phyloP scores from a whole-genome alignment of 2,797 vertebrate species.

The Diglossa cyanea region DNA sequence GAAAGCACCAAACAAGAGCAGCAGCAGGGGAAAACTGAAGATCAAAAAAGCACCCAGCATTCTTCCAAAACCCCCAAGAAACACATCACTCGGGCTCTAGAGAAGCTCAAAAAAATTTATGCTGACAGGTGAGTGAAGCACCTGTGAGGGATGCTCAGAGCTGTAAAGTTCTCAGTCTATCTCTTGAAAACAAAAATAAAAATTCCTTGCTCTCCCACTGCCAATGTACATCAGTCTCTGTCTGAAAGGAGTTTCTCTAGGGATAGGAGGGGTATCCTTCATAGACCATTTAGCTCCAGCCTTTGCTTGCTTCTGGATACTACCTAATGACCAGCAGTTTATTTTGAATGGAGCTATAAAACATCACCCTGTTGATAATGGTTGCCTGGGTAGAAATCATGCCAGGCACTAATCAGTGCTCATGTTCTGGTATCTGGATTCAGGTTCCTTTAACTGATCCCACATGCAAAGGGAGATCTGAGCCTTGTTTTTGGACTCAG shows the following conservation, averaged over 20 bases:
- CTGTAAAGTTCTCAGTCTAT: background rate
- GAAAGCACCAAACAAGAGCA: background rate
- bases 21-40: background rate
- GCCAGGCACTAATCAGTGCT: background rate
- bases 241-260: background rate
- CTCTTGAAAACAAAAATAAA: background rate
- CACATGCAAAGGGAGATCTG: background rate
- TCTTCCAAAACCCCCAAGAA: slow-evolving; percentile 28
- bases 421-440: background rate
- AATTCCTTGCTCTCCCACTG: background rate
- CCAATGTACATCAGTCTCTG: background rate
- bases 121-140: slow-evolving; percentile 71
- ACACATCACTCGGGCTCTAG: slow-evolving; percentile 5
- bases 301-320: background rate
- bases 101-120: slow-evolving; percentile 74
- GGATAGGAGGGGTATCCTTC: background rate
- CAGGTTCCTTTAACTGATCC: background rate
- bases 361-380: background rate
- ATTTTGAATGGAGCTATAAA: background rate
- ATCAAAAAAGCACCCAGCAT: slow-evolving; percentile 1
- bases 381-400: background rate
- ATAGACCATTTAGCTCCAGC: background rate
- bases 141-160: background rate
- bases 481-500: background rate
- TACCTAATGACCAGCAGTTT: background rate